Conservation (phyloP, 2,888 invertebrate genomes). For the Achlya flavicornis region DNA sequence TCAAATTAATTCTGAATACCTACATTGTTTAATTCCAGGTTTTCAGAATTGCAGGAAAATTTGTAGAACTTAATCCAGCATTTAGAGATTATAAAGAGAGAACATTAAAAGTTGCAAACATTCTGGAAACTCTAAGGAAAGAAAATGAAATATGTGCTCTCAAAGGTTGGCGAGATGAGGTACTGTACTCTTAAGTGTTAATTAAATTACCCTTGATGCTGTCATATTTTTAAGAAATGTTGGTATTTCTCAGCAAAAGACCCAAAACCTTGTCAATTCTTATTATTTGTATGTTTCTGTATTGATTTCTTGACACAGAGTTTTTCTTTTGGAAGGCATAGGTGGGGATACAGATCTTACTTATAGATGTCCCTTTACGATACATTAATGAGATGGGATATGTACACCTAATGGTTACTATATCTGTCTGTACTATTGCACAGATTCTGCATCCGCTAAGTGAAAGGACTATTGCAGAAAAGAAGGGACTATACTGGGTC, state of each 20-base stretch:
- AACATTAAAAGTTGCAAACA: constrained; percentile 89
- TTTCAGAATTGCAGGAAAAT: constrained; percentile 88
- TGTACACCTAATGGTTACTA: no score
- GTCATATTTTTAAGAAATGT: not conserved
- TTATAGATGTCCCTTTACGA: no score
- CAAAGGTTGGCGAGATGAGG: constrained; percentile 97
- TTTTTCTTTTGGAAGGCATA: no score
- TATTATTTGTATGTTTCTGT: no score
- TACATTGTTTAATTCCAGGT: constrained; percentile 73
- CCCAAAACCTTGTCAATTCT: no score
- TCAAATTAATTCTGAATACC: not conserved
- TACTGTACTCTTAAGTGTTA: constrained; percentile 48
- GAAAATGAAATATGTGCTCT: constrained; percentile 91
- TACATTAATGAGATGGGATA: no score
- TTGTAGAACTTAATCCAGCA: constrained; percentile 93
- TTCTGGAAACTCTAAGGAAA: constrained; percentile 89
- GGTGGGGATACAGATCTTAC: no score
- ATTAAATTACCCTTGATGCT: constrained; percentile 2
- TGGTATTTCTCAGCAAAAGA: not conserved
- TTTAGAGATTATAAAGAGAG: constrained; percentile 93
- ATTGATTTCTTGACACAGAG: no score
- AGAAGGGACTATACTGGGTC: no score
- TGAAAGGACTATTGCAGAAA: no score
- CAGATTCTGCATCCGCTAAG: no score
- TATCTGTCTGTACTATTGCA: no score